A percentile compares a stretch with the other conserved stretches of the same genome.
phyloP scores from a whole-genome alignment of 2,113 vertebrate genomes.

The Cacatua alba region DNA sequence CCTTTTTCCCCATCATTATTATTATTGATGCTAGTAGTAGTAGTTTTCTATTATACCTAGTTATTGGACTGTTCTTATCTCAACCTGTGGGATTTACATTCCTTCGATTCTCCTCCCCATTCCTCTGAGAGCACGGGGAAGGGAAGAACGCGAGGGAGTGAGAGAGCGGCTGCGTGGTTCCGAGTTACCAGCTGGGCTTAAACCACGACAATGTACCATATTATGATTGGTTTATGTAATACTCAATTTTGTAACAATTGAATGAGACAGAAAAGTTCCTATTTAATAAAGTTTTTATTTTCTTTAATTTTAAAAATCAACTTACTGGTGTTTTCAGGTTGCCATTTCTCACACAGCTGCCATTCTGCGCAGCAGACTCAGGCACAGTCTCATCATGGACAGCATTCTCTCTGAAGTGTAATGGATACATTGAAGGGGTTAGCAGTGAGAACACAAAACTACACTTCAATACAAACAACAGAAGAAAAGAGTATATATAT shows the following conservation, averaged over 20 bases:
- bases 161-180: background rate
- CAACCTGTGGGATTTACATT: background rate
- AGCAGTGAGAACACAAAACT: background rate
- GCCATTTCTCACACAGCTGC: conserved; percentile 78
- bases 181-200: background rate
- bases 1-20: background rate
- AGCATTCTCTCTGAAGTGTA: conserved; percentile 63
- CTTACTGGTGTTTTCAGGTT: conserved; percentile 79
- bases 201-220: background rate
- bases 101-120: background rate
- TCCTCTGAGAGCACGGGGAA: background rate
- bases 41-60: background rate
- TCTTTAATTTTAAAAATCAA: background rate
- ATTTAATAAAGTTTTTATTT: background rate
- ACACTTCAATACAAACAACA: background rate
- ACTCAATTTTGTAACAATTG: background rate
- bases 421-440: background rate
- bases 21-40: background rate
- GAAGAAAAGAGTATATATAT: background rate
- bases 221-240: background rate
- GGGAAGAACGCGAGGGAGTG: background rate
- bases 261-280: background rate
- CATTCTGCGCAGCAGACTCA: conserved; percentile 67
- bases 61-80: background rate
- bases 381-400: conserved; percentile 68